Conservation (phyloP, 2,113 vertebrate species). For the Hiodon alosoides region DNA sequence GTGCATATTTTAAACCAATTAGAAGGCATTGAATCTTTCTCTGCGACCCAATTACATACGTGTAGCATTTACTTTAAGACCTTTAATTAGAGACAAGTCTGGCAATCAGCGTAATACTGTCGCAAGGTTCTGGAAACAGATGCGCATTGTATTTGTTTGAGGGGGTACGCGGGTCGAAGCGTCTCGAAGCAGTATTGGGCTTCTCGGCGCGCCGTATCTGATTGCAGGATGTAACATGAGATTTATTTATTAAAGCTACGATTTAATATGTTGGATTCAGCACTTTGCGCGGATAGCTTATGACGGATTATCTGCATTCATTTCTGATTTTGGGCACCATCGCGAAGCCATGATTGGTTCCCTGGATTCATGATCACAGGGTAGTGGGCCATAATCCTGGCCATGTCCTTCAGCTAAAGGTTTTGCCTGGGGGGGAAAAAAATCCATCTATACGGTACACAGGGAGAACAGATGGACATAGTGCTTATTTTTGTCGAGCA, state of each 20-base stretch:
- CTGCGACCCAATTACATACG: constrained; percentile 51
- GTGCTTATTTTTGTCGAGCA: background rate
- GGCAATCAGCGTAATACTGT: constrained; percentile 53
- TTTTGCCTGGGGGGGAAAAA: background rate
- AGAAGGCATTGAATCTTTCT: constrained; percentile 56
- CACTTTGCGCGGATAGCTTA: background rate
- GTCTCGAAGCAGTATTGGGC: background rate
- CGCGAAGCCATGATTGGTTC: background rate
- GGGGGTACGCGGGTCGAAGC: background rate
- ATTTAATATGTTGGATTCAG: background rate
- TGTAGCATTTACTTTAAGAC: constrained; percentile 64
- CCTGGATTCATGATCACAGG: constrained; percentile 10
- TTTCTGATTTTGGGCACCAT: background rate
- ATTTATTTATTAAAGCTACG: background rate
- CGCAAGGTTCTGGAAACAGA: constrained; percentile 38
- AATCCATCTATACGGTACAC: background rate
- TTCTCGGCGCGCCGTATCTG: background rate
- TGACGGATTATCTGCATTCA: background rate
- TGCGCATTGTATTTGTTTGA: background rate
- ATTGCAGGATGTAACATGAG: background rate
- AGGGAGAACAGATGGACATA: constrained; percentile 4
- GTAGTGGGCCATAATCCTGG: background rate
- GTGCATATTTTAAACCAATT: constrained; percentile 56
- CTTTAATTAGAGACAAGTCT: constrained; percentile 62
- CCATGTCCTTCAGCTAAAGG: background rate